Evolutionary conservation across 2,888 invertebrate genomes (phyloP).

Genomic region (Troides helena): DNA sequence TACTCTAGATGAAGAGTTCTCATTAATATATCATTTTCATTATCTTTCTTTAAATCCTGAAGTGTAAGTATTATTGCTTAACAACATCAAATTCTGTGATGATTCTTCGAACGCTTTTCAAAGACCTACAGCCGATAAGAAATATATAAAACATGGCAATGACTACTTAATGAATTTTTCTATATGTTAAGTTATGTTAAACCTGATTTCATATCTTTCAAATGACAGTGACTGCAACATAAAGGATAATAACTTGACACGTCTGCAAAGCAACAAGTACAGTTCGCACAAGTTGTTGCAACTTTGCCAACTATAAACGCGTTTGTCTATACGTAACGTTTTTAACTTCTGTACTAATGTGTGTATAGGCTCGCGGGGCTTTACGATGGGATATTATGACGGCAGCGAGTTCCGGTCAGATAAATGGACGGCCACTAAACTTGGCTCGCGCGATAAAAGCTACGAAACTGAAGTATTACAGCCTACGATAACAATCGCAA

Average conservation of each 20-base stretch:
- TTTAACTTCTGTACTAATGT: conserved; percentile 57
- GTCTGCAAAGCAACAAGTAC: conserved; percentile 39
- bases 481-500: conserved; percentile 14
- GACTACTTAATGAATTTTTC: too few relatives aligned
- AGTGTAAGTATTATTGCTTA: too few relatives aligned
- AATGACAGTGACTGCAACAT: not conserved
- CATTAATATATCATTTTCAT: too few relatives aligned
- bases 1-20: too few relatives aligned
- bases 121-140: too few relatives aligned
- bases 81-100: too few relatives aligned
- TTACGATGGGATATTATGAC: conserved; percentile 54
- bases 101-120: too few relatives aligned
- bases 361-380: conserved; percentile 54
- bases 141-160: too few relatives aligned
- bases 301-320: conserved; percentile 34
- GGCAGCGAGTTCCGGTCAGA: conserved; percentile 51
- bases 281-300: conserved; percentile 31
- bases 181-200: too few relatives aligned
- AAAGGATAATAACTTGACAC: conserved; percentile 13
- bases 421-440: conserved; percentile 38
- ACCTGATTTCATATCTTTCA: too few relatives aligned
- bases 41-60: too few relatives aligned
- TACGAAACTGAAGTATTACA: conserved; percentile 29
- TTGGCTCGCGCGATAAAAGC: conserved; percentile 34
- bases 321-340: conserved; percentile 37